phyloP scores from a whole-genome alignment of 2,797 vertebrate genomes.

The Pagetopsis macropterus region DNA sequence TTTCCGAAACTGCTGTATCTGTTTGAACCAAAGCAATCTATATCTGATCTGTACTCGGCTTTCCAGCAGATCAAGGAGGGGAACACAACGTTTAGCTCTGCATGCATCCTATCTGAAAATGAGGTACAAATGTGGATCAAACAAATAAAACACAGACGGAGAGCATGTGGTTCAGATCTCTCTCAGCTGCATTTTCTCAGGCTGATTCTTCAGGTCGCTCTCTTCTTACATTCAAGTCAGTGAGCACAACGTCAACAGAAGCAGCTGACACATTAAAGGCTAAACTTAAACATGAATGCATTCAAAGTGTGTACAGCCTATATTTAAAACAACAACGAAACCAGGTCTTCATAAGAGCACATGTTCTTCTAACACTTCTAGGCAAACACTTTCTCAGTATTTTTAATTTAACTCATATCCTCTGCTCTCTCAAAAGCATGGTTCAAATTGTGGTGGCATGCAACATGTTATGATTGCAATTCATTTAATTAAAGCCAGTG shows the following conservation, averaged over 20 bases:
- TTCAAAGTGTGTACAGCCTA: neutral
- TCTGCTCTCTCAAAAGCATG: neutral
- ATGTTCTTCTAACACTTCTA: no score
- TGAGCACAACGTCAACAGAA: slow-evolving; percentile 40
- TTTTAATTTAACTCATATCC: neutral
- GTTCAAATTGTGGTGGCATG: neutral
- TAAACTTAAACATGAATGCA: neutral
- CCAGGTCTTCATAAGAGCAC: neutral
- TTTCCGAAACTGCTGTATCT: neutral
- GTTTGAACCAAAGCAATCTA: neutral
- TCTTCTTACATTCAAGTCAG: slow-evolving; percentile 6
- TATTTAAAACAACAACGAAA: neutral
- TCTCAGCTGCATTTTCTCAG: slow-evolving; percentile 55
- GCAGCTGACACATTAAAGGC: slow-evolving; percentile 22
- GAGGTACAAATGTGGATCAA: slow-evolving; percentile 60
- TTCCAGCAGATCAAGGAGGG: slow-evolving; percentile 1
- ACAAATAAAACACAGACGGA: slow-evolving; percentile 26
- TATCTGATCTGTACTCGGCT: neutral
- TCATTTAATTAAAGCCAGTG: slow-evolving; percentile 3
- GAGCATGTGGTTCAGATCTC: slow-evolving; percentile 52
- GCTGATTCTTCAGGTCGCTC: slow-evolving; percentile 17
- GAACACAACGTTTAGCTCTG: slow-evolving; percentile 20
- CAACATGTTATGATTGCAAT: neutral
- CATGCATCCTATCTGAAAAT: slow-evolving; percentile 41
- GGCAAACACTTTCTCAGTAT: neutral